Evolutionary conservation across 2,888 invertebrate species (phyloP), one percentile per base, ranked within the genome.

Genomic region (Lithophane socia): DNA sequence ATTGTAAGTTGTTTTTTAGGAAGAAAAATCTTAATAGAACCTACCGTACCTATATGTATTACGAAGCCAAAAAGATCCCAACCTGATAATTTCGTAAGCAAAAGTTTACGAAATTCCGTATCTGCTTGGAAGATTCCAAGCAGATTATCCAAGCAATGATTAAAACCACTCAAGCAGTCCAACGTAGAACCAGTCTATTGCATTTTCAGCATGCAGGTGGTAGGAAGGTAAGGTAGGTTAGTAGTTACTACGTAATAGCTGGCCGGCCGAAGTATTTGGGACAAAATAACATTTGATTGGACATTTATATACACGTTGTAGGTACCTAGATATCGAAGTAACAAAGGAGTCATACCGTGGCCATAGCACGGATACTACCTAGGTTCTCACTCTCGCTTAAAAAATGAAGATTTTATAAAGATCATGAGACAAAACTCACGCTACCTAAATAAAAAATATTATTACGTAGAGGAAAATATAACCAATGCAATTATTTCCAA

Each of bases 1-100:
- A 58, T 37, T 66, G 52, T 56, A n/a, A n/a, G n/a, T 73, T 10
- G 49, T 67, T 77, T 70, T 56, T 37, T 29, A 44, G 24, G 52
- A 4, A 7, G 47, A 16, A 18, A 24, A 21, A 8, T 37, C 13
- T 7, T 64, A 65, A 56, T 16, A 58, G 16, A n/a, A 24, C 37
- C 24, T 58, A 37, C 29, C 29, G 21, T 64, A n/a, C 1, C 1
- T 60, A 18, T 29, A 10, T 56, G 9, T 37, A 42, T 54, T 10
- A 18, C 18, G 9, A 72, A 16, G 3, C 13, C 8, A 13, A 37
- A 4, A 52, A n/a, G 21, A 9, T 52, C 52, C 21, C 3, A 37
- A 13, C 13, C 21, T n/a, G 9, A 37, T n/a, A 10, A 68, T 52
- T 52, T 52, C 1, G 10, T 37, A 16, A 9, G 9, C 13, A 52